Evolutionary conservation across 1,140 invertebrate genomes (phyloP), one percentile per base, ranked within the genome.

Genomic region (Cotesia chilonis): DNA sequence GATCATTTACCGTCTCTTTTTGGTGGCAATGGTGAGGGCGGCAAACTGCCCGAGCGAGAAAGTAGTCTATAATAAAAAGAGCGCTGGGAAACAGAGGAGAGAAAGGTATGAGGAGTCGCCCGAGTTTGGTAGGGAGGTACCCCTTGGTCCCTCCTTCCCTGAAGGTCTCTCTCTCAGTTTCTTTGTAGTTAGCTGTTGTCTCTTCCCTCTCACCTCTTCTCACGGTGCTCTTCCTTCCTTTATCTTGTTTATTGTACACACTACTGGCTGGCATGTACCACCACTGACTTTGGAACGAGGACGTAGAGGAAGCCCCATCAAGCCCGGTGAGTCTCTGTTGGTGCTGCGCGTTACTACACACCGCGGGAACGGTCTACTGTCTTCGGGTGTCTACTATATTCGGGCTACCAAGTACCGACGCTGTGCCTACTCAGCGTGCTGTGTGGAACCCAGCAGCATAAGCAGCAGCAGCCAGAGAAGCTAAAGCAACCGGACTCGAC

Each of bases 121-220:
- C 78, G 82, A 83, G 83, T 85, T 84, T 85, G 83, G 85, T 87
- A 86, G 85, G 85, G 85, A 86, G 85, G 85, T 85, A 81, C 84
- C 79, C 79, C 68, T 47, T 68, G 60, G 69, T 66, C 74, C 68
- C 52, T 69, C 52, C 68, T 59, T 54, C 69, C 41, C 52, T 63
- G 6, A 9, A 9, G 2, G 41, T 47, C 41, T 47, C 41, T 47
- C 41, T 47, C 41, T 47, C 41, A 9, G 41, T 47, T 47, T 9
- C 4, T 7, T 10, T 9, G 41, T 28, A 28, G 28, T 28, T 28
- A 28, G 28, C 28, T 28, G 28, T 28, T 28, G 28, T 28, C 28
- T 28, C 47, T 54, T 35, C 17, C 28, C 60, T 67, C 59, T 9
- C 57, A 37, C 37, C 66, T 52, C 63, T 67, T 60, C 41, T 66